Conservation (phyloP, 2,888 invertebrate genomes). For the Megalurothrips usitatus region DNA sequence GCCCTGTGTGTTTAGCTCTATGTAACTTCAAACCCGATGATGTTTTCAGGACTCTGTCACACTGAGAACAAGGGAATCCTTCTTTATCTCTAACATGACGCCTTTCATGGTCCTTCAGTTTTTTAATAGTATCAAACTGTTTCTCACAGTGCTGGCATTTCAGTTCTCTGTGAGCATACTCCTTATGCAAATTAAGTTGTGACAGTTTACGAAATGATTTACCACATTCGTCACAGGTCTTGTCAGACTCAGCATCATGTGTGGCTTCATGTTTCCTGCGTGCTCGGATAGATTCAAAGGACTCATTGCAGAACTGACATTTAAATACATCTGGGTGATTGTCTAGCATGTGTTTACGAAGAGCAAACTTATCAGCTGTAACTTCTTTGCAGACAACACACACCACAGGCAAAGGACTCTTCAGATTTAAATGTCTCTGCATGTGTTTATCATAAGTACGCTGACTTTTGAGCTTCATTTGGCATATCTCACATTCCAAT, state of each 20-base stretch:
- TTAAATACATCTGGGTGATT: constrained; percentile 27
- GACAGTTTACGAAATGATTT: constrained; percentile 35
- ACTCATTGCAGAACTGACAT: constrained; percentile 35
- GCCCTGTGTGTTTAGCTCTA: constrained; percentile 38
- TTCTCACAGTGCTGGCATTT: constrained; percentile 37
- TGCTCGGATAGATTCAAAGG: constrained; percentile 33
- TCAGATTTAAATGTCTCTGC: constrained; percentile 3
- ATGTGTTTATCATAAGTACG: constrained; percentile 12
- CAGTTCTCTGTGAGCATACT: constrained; percentile 35
- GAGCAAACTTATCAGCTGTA: not conserved
- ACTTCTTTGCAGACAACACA: constrained; percentile 5
- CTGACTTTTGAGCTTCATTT: constrained; percentile 32
- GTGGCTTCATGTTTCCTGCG: constrained; percentile 34
- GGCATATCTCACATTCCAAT: constrained; percentile 26
- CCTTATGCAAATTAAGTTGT: constrained; percentile 35
- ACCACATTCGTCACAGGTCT: constrained; percentile 34
- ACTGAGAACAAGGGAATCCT: constrained; percentile 36
- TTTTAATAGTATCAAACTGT: constrained; percentile 34
- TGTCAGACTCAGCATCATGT: constrained; percentile 33
- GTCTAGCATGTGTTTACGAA: constrained; percentile 8
- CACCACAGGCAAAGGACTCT: not conserved
- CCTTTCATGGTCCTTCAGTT: constrained; percentile 36
- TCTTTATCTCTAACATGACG: constrained; percentile 35
- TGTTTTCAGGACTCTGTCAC: constrained; percentile 37
- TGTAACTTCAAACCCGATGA: constrained; percentile 37